phyloP scores from a whole-genome alignment of 2,113 vertebrate species.

The Centropus bengalensis region DNA sequence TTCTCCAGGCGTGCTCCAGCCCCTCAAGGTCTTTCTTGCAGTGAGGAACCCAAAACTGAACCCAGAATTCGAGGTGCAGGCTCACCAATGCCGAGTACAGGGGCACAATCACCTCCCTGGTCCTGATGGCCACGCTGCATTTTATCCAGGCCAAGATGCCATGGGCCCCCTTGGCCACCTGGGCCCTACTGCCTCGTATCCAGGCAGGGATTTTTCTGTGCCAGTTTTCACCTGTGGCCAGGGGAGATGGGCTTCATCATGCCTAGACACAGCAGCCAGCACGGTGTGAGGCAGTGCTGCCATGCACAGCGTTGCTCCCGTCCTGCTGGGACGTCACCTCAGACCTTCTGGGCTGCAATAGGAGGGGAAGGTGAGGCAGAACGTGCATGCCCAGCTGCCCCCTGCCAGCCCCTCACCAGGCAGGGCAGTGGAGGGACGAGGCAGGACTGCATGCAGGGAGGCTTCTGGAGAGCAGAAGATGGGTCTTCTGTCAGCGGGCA shows the following conservation, averaged over 20 bases:
- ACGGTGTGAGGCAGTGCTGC: rapidly evolving
- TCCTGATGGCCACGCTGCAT: too few relatives aligned
- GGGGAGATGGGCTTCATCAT: background rate
- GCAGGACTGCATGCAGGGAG: background rate
- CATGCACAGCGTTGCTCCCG: rapidly evolving
- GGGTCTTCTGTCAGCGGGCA: background rate
- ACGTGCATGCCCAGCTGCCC: background rate
- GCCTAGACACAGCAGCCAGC: rapidly evolving
- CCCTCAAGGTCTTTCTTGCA: too few relatives aligned
- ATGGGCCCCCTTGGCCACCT: too few relatives aligned
- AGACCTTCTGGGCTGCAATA: rapidly evolving
- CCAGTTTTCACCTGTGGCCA: background rate
- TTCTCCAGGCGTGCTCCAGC: too few relatives aligned
- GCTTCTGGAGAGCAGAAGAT: background rate
- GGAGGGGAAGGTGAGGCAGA: background rate
- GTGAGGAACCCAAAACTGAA: too few relatives aligned
- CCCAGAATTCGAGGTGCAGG: too few relatives aligned
- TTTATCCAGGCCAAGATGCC: too few relatives aligned
- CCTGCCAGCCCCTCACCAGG: background rate
- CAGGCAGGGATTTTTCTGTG: background rate
- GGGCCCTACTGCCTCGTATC: too few relatives aligned
- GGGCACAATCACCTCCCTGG: too few relatives aligned
- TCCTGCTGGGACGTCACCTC: background rate
- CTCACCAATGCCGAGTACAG: too few relatives aligned
- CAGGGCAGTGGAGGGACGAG: background rate